These are phyloP conservation scores for Petrophora chlorosata DNA, from an alignment of 2,888 invertebrate genomes.

Conservation along the genomic window DNA sequence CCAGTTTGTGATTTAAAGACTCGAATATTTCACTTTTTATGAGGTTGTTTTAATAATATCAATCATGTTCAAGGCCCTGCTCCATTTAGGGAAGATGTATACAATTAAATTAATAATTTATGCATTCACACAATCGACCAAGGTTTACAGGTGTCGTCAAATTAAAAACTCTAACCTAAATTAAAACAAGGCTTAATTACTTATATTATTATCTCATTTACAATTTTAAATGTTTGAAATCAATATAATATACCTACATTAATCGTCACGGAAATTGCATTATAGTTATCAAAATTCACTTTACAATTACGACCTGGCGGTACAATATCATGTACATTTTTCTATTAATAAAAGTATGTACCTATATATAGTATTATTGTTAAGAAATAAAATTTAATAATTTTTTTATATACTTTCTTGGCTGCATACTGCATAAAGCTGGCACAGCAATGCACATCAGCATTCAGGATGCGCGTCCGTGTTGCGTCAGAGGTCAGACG, in stretches of 20 bases:
- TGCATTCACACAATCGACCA: no score
- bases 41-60: not conserved
- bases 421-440: constrained; percentile 38
- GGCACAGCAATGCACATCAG: constrained; percentile 37
- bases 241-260: no score
- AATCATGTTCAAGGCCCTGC: constrained; percentile 4
- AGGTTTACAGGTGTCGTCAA: no score
- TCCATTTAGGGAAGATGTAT: constrained; percentile 9
- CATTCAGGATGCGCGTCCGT: constrained; percentile 56
- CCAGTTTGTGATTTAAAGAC: constrained; percentile 5
- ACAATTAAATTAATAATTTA: constrained; percentile 13
- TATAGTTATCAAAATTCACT: no score
- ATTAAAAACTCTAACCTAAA: no score
- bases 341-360: no score
- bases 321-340: no score
- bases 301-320: no score
- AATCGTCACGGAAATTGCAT: no score
- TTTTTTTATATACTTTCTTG: constrained; percentile 30
- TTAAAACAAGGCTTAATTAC: no score
- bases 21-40: constrained; percentile 11
- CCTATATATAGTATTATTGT: not conserved
- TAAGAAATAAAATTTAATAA: not conserved
- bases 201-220: no score
- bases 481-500: constrained; percentile 77
- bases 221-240: no score